Conservation (phyloP, 2,113 vertebrate species). For the Sphaerodactylus townsendi region DNA sequence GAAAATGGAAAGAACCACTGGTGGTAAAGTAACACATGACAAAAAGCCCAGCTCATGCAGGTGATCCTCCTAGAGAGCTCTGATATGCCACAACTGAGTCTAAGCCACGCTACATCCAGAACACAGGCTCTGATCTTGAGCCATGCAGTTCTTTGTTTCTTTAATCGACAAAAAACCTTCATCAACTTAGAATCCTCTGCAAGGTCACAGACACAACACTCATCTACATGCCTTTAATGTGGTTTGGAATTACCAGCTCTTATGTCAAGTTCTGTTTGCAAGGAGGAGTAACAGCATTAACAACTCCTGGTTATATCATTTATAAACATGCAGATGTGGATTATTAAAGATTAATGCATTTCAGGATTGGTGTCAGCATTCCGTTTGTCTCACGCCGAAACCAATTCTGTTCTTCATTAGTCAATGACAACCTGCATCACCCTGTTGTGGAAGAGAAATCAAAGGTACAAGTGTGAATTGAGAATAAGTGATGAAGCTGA, state of each 20-base stretch:
- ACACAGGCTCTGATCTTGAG: slow-evolving; percentile 5
- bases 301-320: slow-evolving; percentile 71
- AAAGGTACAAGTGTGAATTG: slow-evolving; percentile 73
- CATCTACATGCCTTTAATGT: slow-evolving; percentile 36
- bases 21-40: slow-evolving; percentile 46
- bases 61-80: slow-evolving; percentile 43
- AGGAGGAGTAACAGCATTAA: slow-evolving; percentile 70
- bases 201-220: slow-evolving; percentile 65
- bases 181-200: slow-evolving; percentile 40
- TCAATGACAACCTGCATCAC: slow-evolving; percentile 79
- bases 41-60: slow-evolving; percentile 26
- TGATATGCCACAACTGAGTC: slow-evolving; percentile 45
- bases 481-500: slow-evolving; percentile 77
- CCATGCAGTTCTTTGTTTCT: slow-evolving; percentile 45
- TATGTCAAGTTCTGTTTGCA: slow-evolving; percentile 82
- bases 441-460: slow-evolving; percentile 73
- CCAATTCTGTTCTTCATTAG: slow-evolving; percentile 83
- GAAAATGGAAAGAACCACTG: background rate
- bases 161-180: slow-evolving; percentile 58
- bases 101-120: slow-evolving; percentile 34
- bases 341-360: slow-evolving; percentile 85
- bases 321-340: slow-evolving; percentile 83
- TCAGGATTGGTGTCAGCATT: slow-evolving; percentile 80
- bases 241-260: slow-evolving; percentile 69
- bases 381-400: slow-evolving; percentile 80